Evolutionary conservation across 2,797 vertebrate genomes (phyloP).

Genomic region (Babyrousa celebensis): DNA sequence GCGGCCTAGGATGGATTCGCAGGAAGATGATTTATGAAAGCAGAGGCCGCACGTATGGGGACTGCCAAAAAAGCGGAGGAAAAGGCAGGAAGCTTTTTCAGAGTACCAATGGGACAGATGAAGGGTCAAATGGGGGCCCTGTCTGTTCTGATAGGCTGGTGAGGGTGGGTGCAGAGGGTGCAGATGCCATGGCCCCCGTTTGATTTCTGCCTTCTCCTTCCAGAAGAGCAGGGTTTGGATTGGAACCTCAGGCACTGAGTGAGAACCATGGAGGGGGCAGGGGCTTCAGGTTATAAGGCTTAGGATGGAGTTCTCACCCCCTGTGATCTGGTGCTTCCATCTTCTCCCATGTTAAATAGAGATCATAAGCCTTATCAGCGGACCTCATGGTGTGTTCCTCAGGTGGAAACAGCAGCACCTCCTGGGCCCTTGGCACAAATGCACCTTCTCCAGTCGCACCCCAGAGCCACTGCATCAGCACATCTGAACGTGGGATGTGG

Average conservation of each 20-base stretch:
- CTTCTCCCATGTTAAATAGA: not conserved
- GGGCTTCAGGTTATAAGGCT: not conserved
- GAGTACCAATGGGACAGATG: not conserved
- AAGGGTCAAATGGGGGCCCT: rapidly evolving
- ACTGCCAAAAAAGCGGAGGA: not conserved
- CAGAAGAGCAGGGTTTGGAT: not conserved
- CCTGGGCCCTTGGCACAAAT: not conserved
- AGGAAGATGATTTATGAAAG: not conserved
- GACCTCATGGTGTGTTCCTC: not conserved
- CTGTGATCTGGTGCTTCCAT: not conserved
- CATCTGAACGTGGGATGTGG: not conserved
- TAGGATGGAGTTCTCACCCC: not conserved
- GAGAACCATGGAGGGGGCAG: not conserved
- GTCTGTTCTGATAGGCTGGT: rapidly evolving
- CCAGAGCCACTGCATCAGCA: not conserved
- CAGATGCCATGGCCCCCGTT: rapidly evolving
- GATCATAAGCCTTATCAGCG: not conserved
- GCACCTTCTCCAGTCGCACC: not conserved
- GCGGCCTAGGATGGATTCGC: not conserved
- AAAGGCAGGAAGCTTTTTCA: not conserved
- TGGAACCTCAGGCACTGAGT: not conserved
- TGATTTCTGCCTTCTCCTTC: not conserved
- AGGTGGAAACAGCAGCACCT: rapidly evolving
- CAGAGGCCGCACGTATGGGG: rapidly evolving
- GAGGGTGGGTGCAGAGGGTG: not conserved